Evolutionary conservation across 1,140 invertebrate genomes (phyloP), one percentile per base, ranked within the genome.

Genomic region (Zaprionus davidi): DNA sequence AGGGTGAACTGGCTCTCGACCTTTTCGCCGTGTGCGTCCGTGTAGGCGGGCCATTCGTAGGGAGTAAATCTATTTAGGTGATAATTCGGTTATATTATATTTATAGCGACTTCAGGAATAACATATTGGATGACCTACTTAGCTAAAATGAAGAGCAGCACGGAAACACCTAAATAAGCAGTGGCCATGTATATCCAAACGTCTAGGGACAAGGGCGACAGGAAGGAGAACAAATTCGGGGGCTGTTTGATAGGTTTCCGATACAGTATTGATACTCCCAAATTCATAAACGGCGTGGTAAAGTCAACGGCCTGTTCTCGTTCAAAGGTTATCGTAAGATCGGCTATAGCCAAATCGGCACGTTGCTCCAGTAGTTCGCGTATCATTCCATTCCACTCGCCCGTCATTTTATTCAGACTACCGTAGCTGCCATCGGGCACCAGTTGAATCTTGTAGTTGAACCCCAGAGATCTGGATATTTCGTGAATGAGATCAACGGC

Each of bases 181-280:
- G 97, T 97, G 1, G 97, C 97, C 96, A 98, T 98, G 93, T 98
- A 98, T 80, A 99, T 97, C 98, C 98, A 99, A 57, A 99, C 98
- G 82, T 98, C 97, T 36, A 98, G 93, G 12, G 97, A 98, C 2
- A 99, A 93, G 0, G 98, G 98, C n/a, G 97, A 98, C 63, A 99
- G 94, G 92, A 99, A 99, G 0, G 97, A 98, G 93, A 99, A 98
- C 65, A 99, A 93, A 93, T 98, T 97, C 1, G 97, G 97, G 1
- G 97, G 96, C 92, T 98, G 97, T 87, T 97, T 98, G 65, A 97
- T 96, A 1, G 97, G 97, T 87, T 98, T 98, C 62, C 97, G 95
- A 93, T 98, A 98, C n/a, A 99, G 93, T 91, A 99, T 98, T 26
- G 97, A 98, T 63, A 99, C 97, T 12, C 97, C 98, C 62, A 98